Percentiles rank a stretch among this genome's conserved stretches.
phyloP scores from a whole-genome alignment of 1,140 invertebrate genomes.

The Nasonia giraulti region DNA sequence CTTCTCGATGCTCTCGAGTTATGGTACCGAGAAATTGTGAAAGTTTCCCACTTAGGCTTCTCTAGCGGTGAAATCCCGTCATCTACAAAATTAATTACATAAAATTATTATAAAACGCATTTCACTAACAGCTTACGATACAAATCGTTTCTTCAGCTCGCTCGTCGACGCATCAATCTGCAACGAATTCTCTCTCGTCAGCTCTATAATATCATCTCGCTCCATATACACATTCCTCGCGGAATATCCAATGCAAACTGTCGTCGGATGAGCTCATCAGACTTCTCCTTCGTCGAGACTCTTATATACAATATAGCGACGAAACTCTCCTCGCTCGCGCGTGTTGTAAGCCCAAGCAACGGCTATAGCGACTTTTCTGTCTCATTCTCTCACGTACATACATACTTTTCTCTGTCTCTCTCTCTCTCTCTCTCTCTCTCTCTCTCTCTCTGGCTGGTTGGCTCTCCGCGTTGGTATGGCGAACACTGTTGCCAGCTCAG shows the following conservation, averaged over 20 bases:
- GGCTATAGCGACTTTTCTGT: not conserved
- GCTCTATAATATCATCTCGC: not conserved
- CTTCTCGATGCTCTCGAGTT: not conserved
- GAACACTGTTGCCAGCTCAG: constrained; percentile 50
- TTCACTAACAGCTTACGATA: not conserved
- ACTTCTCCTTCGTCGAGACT: not conserved
- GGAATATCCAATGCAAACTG: not conserved
- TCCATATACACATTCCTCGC: not conserved
- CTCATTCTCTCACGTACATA: constrained; percentile 21
- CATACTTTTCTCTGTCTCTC: constrained; percentile 35
- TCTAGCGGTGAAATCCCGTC: not conserved
- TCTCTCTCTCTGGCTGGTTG: too few species aligned
- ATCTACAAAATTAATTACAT: not conserved
- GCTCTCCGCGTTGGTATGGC: constrained; percentile 32
- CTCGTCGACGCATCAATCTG: not conserved
- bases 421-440: constrained; percentile 17
- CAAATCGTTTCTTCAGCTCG: not conserved
- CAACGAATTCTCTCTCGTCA: not conserved
- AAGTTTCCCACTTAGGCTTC: not conserved
- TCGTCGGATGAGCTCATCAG: constrained; percentile 32
- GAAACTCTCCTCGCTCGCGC: not conserved
- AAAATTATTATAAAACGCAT: not conserved
- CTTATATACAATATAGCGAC: not conserved
- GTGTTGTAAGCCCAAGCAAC: not conserved
- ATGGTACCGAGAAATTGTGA: not conserved